Conservation (phyloP, 2,797 vertebrate species). For the Selene dorsalis region DNA sequence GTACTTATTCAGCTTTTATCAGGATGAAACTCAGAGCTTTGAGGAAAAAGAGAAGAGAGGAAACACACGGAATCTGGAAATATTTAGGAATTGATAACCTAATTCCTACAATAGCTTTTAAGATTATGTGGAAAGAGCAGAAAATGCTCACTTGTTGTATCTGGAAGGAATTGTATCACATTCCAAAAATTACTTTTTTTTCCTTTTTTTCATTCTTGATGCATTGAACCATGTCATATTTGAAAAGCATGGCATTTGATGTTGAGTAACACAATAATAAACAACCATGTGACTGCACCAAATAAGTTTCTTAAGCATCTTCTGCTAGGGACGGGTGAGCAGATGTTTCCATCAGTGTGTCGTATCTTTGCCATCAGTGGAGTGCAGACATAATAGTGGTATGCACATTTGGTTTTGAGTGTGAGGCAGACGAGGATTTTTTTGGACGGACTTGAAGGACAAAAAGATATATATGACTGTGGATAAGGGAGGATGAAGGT, state of each 20-base stretch:
- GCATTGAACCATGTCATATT: conserved; percentile 29
- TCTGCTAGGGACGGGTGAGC: conserved; percentile 18
- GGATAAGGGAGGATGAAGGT: conserved; percentile 34
- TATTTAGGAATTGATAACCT: conserved; percentile 28
- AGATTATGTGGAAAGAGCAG: conserved; percentile 21
- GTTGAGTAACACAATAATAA: conserved; percentile 25
- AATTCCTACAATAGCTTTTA: conserved; percentile 19
- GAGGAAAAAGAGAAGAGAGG: conserved; percentile 15
- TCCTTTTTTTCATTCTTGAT: conserved; percentile 27
- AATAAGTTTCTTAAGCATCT: conserved; percentile 36
- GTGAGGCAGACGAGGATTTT: neutral
- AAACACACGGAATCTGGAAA: conserved; percentile 23
- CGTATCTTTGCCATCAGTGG: conserved; percentile 23
- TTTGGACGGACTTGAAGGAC: neutral
- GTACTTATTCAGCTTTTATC: conserved; percentile 36
- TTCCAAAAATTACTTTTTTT: conserved; percentile 27
- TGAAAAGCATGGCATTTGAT: conserved; percentile 24
- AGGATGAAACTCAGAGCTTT: conserved; percentile 25
- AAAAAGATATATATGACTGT: conserved; percentile 51
- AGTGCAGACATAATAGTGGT: conserved; percentile 14
- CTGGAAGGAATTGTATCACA: conserved; percentile 34
- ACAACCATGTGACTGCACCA: conserved; percentile 32
- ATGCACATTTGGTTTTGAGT: conserved; percentile 35
- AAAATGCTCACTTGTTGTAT: conserved; percentile 31
- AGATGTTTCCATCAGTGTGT: conserved; percentile 47